Percentiles rank a stretch among this genome's conserved stretches.
phyloP scores from a whole-genome alignment of 2,797 vertebrate genomes.

The Phoeniculus purpureus region DNA sequence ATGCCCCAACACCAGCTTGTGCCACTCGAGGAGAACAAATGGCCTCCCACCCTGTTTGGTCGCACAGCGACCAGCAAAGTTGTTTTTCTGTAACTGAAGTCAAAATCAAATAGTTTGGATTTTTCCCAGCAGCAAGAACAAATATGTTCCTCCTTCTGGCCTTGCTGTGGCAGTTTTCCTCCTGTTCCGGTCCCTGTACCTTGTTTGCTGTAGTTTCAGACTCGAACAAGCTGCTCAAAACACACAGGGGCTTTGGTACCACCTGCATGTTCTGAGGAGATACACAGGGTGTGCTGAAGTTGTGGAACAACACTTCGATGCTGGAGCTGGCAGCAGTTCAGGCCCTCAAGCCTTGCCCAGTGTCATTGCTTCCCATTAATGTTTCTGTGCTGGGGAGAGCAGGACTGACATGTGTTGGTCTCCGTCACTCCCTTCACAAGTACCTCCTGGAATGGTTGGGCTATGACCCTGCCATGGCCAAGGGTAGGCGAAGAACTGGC shows the following conservation, averaged over 20 bases:
- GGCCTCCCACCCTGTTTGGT: not conserved
- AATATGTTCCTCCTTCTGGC: slow-evolving; percentile 66
- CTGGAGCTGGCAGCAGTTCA: not conserved
- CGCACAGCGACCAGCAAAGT: not conserved
- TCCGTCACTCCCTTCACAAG: not conserved
- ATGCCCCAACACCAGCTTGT: not conserved
- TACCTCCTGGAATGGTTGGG: not conserved
- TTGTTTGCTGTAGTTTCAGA: not conserved
- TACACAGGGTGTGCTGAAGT: not conserved
- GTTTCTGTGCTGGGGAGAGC: not conserved
- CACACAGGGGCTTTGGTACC: not conserved
- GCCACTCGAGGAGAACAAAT: not conserved
- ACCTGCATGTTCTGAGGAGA: not conserved
- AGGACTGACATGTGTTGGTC: not conserved
- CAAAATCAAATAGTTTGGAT: slow-evolving; percentile 3
- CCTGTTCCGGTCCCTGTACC: not conserved
- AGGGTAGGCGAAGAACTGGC: not conserved
- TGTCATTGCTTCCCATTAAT: not conserved
- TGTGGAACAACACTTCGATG: rapidly evolving
- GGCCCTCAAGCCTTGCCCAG: not conserved
- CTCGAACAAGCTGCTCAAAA: not conserved
- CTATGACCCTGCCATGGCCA: not conserved
- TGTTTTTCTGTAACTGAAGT: slow-evolving; percentile 6
- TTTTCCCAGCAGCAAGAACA: slow-evolving; percentile 51
- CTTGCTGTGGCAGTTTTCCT: not conserved